A percentile compares a stretch with the other conserved stretches of the same genome.
Evolutionary conservation across 2,888 invertebrate genomes (phyloP).

Genomic region (Pharmacophagus antenor): DNA sequence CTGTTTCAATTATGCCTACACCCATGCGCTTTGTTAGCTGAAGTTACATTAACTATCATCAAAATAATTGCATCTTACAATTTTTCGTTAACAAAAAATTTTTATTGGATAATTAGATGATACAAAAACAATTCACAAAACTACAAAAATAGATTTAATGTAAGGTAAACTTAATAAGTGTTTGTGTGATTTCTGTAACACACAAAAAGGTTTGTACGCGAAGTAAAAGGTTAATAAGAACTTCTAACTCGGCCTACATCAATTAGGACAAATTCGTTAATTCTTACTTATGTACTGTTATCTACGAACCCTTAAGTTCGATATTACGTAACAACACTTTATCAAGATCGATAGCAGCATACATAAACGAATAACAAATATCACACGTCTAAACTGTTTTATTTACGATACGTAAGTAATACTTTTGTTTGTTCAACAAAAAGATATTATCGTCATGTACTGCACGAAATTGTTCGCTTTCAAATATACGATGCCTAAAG

Average conservation of each 20-base stretch:
- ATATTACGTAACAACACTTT: too few species aligned
- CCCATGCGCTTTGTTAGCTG: not conserved
- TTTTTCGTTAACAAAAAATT: too few species aligned
- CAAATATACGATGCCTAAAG: constrained; percentile 25
- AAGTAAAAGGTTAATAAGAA: not conserved
- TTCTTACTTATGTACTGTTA: not conserved
- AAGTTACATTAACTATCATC: not conserved
- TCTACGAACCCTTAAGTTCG: too few species aligned
- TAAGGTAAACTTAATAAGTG: not conserved
- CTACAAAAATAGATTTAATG: not conserved
- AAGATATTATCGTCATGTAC: constrained; percentile 20
- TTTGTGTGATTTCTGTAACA: not conserved
- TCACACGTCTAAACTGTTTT: not conserved
- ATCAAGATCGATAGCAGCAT: too few species aligned
- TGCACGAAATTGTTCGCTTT: constrained; percentile 6
- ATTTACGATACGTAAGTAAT: constrained; percentile 18
- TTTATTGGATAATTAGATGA: too few species aligned
- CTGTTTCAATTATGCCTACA: constrained; percentile 1
- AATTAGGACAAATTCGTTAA: not conserved
- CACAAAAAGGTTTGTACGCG: not conserved
- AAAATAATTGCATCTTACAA: too few species aligned
- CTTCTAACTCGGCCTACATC: not conserved
- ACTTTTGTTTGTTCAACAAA: constrained; percentile 17
- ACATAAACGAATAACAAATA: not conserved
- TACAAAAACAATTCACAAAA: too few species aligned